Evolutionary conservation across 2,797 vertebrate species (phyloP), one percentile per base, ranked within the genome.

Genomic region (Microctenopoma lineatum): DNA sequence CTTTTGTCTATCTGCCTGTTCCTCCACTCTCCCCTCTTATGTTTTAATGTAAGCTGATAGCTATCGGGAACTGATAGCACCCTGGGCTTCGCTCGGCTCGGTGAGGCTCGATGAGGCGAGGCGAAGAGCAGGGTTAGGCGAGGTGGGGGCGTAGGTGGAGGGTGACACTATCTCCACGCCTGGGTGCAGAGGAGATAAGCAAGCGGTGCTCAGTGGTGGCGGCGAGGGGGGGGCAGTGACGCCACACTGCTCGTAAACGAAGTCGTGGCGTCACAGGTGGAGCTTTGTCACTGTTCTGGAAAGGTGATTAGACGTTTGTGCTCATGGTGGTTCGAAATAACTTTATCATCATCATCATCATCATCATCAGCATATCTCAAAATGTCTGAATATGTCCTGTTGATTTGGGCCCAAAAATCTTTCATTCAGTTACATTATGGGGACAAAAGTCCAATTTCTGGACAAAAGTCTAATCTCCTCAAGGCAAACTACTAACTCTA

Each of bases 31-130:
- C 58, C 39, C 73, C 83, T 79, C 83, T 85, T 82, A 83, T 89
- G 87, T 89, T 90, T 85, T 89, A 91, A 91, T 90, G 87, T 79
- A 85, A 87, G 86, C 87, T 78, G 88, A 92, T 90, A 89, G 78
- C 84, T 80, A 92, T 90, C 90, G 80, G 79, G 61, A 54, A 36
- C 79, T 82, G 90, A 90, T 90, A 91, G 90, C 81, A 80, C 82
- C 66, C 73, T 2, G 42, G 71, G 84, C 77, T 77, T 59, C 25
- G 51, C 78, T 77, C 32, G 46, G 83, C 79, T 67, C 46, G 67
- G 69, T 27, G 41, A 68, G 63, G 75, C 80, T 73, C 73, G 74
- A 88, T 83, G 83, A 86, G 81, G 80, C 72, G 77, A 76, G 78
- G 65, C 59, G 60, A 63, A 65, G 63, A 67, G 73, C 54, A 3